Evolutionary conservation across 2,113 vertebrate genomes (phyloP), one percentile per base, ranked within the genome.

Genomic region (Eubucco bourcierii): DNA sequence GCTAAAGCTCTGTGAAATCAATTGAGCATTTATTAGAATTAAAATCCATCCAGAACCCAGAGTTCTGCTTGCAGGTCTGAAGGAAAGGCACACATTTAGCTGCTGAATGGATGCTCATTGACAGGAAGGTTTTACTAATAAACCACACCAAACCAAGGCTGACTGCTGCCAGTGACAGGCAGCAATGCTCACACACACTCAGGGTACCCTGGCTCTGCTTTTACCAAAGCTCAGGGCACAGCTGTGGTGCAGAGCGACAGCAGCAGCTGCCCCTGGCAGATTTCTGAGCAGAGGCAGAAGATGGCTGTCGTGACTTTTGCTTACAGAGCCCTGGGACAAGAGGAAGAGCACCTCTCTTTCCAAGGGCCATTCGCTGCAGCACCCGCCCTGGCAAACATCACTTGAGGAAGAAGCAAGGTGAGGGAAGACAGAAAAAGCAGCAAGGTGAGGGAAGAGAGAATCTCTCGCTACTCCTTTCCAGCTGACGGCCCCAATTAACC

Each of bases 191-290:
- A 59, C 70, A 11, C 8, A 12, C 24, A n/a, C 33, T 55, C 76
- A 77, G 88, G 80, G 76, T 23, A 74, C 80, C 90, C n/a, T 4
- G 64, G 37, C 73, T 90, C 55, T 73, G 88, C 52, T 92, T 80
- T 71, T 33, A 63, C 80, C 75, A 63, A 88, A 39, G 44, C 44
- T 46, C 46, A 15, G 75, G 5, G 46, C 84, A 79, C 80, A 94
- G 95, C 94, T 96, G 34, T 21, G 3, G 59, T 58, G 88, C 64
- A 93, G 93, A 98, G 94, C 19, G 92, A 97, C 89, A 4, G 94
- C 90, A 75, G 91, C 97, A 97, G 95, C 97, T 97, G 97, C 37
- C 34, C 9, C 63, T 44, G 12, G 46, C 50, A 53, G 63, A 67
- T 63, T 93, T 95, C 90, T 80, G 27, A 66, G 65, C 14, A 12